These are phyloP conservation scores for Pelmatolapia mariae DNA, from an alignment of 2,113 vertebrate genomes.

Conservation along the genomic window DNA sequence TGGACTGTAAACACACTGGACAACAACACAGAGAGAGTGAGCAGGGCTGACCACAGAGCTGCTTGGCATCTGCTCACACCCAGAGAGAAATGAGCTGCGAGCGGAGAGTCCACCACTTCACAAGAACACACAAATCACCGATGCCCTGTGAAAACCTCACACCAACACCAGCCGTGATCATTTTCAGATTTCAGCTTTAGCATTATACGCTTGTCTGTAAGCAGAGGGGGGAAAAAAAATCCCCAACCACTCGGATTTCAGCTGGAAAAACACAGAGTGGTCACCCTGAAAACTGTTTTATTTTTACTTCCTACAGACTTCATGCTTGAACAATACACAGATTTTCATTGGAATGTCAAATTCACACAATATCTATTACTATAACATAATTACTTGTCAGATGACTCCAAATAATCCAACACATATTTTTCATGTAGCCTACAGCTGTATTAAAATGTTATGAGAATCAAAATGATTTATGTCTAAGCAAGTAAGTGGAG, in stretches of 20 bases:
- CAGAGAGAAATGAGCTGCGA: constrained; percentile 27
- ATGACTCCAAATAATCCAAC: background rate
- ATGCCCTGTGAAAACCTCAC: constrained; percentile 10
- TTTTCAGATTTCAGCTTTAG: background rate
- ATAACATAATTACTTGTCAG: background rate
- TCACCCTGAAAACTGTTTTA: background rate
- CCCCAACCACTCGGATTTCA: background rate
- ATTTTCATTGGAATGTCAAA: background rate
- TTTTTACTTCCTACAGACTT: background rate
- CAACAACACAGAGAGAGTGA: constrained; percentile 2
- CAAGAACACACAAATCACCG: background rate
- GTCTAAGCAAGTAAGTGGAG: background rate
- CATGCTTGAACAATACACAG: background rate
- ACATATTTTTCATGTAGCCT: background rate
- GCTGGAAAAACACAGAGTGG: background rate
- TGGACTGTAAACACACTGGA: constrained; percentile 33
- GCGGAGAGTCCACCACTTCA: background rate
- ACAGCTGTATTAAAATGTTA: background rate
- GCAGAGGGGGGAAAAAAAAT: background rate
- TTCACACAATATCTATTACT: background rate
- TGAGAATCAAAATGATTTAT: background rate
- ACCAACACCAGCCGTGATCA: background rate
- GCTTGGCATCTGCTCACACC: constrained; percentile 38
- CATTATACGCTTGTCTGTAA: background rate
- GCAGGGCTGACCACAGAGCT: constrained; percentile 7